Evolutionary conservation across 2,797 vertebrate genomes (phyloP), one percentile per base, ranked within the genome.

Genomic region (Sarcoramphus papa): DNA sequence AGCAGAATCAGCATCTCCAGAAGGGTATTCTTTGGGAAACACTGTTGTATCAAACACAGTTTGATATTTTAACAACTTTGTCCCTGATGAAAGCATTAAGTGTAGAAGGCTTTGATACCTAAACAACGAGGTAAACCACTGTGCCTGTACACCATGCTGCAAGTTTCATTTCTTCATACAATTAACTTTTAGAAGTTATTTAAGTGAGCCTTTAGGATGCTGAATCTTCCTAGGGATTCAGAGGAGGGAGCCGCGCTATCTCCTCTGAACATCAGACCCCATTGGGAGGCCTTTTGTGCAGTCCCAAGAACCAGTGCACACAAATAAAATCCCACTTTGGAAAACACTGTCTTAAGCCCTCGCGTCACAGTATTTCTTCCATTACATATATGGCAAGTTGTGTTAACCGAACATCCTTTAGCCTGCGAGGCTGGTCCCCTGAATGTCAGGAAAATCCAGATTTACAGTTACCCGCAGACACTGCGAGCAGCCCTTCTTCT

Each of bases 321-420:
- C 14, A 54, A 64, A 54, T 1, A 72, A 43, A 82, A 48, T 8
- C n/a, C 10, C 9, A 0, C 53, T 70, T 31, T 0, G 69, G 80
- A 24, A 59, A 50, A 31, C 2, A 0, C 21, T 6, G 14, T 6
- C 20, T 15, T 47, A 74, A 79, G 40, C 31, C 33, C 18, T 30
- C 1, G 2, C 0, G 0, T 21, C 50, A 2, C 47, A 5, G 6
- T 30, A 14, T 28, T 79, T 43, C 48, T 41, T 5, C 75, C 15
- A 6, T 18, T 7, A 3, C 23, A 5, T 22, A 1, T 1, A 37
- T 50, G 48, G 79, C 13, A 19, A 68, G 50, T 57, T n/a, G 23
- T 3, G 75, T 56, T 81, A 24, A 4, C 27, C 1, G 3, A 91
- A 2, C 35, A 59, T 10, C 51, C 72, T 73, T 47, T 5, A 85